Percentiles rank a stretch among this genome's conserved stretches.
Evolutionary conservation across 2,888 invertebrate species (phyloP).

Genomic region (Exocentrus adspersus): DNA sequence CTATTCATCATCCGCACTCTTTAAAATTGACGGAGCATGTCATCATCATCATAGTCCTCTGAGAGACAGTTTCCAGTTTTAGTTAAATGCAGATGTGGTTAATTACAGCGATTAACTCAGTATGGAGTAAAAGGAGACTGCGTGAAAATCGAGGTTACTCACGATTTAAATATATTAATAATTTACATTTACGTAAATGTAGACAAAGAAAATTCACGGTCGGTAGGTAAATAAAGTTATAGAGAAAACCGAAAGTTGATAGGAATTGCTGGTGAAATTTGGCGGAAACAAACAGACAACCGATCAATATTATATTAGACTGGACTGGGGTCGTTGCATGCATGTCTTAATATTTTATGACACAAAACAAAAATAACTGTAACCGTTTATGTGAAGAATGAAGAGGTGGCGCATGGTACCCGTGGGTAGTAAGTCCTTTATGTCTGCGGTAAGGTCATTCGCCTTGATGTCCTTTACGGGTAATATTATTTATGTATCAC

Average conservation of each 20-base stretch:
- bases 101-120: not conserved
- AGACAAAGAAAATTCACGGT: too few relatives aligned
- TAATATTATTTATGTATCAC: too few relatives aligned
- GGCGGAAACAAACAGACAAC: too few relatives aligned
- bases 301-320: too few relatives aligned
- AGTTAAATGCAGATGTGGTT: not conserved
- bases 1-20: not conserved
- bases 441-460: not conserved
- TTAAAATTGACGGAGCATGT: conserved; percentile 1
- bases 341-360: too few relatives aligned
- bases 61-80: not conserved
- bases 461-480: too few relatives aligned
- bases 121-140: not conserved
- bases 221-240: too few relatives aligned
- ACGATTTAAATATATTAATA: not conserved
- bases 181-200: too few relatives aligned
- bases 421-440: not conserved
- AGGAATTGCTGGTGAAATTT: too few relatives aligned
- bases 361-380: not conserved
- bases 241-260: too few relatives aligned
- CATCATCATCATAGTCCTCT: not conserved
- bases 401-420: not conserved
- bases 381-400: not conserved
- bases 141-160: not conserved
- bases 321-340: too few relatives aligned